These are phyloP conservation scores for Corythoichthys intestinalis DNA, from an alignment of 2,113 vertebrate genomes.

Conservation along the genomic window DNA sequence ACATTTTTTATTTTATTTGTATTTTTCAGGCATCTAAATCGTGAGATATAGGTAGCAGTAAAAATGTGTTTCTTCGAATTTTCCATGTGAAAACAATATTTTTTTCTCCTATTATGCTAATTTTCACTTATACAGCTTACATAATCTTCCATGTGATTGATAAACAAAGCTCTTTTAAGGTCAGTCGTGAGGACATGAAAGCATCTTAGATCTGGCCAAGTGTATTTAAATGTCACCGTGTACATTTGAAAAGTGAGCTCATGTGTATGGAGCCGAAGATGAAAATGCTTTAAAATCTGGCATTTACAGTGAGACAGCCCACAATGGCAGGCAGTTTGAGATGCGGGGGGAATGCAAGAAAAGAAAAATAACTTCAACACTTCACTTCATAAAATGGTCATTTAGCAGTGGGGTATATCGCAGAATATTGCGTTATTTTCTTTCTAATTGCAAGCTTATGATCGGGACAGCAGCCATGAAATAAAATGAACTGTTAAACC, in stretches of 20 bases:
- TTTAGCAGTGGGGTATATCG: slow-evolving; percentile 55
- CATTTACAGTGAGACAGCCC: slow-evolving; percentile 36
- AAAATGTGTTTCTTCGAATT: neutral
- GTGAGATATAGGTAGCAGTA: neutral
- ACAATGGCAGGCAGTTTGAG: neutral
- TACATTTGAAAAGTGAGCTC: neutral
- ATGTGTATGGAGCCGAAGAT: neutral
- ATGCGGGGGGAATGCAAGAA: slow-evolving; percentile 15
- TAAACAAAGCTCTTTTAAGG: neutral
- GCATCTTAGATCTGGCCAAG: neutral
- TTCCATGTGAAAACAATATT: neutral
- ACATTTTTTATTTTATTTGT: neutral
- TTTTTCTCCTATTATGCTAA: neutral
- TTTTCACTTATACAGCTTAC: neutral
- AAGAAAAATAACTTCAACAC: slow-evolving; percentile 37
- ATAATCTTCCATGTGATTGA: neutral
- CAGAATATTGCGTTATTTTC: slow-evolving; percentile 43
- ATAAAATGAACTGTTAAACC: slow-evolving; percentile 48
- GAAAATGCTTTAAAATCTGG: slow-evolving; percentile 15
- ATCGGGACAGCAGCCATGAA: slow-evolving; percentile 50
- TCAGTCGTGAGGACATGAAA: neutral
- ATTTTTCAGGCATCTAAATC: neutral
- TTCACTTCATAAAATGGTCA: slow-evolving; percentile 51
- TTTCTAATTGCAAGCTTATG: slow-evolving; percentile 59
- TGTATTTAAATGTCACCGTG: neutral